phyloP scores from a whole-genome alignment of 2,797 vertebrate genomes.

The Anolis apletophallus region DNA sequence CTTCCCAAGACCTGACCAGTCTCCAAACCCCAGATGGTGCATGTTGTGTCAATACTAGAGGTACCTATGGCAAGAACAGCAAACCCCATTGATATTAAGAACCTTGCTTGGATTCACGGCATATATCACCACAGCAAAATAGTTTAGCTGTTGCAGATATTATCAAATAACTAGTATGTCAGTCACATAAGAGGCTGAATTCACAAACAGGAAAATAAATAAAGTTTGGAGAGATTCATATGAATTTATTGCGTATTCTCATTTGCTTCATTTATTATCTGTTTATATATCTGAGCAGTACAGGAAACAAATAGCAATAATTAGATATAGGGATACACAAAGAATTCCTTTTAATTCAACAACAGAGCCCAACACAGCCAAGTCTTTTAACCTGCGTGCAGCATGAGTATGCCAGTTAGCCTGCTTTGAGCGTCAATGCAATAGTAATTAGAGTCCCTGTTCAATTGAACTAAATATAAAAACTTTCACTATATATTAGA shows the following conservation, averaged over 20 bases:
- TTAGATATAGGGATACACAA: background rate
- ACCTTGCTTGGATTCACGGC: background rate
- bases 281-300: background rate
- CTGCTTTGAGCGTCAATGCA: background rate
- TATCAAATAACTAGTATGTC: background rate
- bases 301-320: background rate
- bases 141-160: background rate
- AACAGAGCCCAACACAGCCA: background rate
- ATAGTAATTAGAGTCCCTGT: background rate
- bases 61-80: conserved; percentile 83
- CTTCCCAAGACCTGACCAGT: conserved; percentile 95
- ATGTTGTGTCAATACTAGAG: conserved; percentile 98
- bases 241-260: background rate
- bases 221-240: background rate
- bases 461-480: background rate
- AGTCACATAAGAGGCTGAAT: background rate
- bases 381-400: background rate
- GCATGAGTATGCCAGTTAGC: background rate
- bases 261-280: background rate
- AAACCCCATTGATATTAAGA: background rate
- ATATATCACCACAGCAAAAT: background rate
- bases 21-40: conserved; percentile 98
- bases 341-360: background rate
- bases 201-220: background rate
- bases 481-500: too few relatives aligned